Evolutionary conservation across 2,888 invertebrate genomes (phyloP), one percentile per base, ranked within the genome.

Genomic region (Junonia oenone): DNA sequence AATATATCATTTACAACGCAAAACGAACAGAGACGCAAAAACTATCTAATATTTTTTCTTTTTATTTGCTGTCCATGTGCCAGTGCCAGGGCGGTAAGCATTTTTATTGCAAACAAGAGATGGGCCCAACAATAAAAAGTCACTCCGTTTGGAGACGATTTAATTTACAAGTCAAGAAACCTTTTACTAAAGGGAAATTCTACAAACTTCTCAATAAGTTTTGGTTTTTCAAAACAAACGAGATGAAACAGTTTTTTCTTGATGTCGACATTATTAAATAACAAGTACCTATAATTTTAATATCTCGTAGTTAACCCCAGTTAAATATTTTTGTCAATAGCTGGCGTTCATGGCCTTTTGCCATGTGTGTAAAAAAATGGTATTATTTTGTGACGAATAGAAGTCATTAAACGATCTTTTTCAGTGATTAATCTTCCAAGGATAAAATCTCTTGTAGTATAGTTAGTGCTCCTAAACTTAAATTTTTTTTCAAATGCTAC

Each of bases 61-160:
- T 59, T 55, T 56, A 55, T 57, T 52, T 47, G 49, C 52, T 58
- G 59, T 55, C 59, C 46, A 57, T 46, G 51, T 58, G 60, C 45
- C 65, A 65, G 65, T 68, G 22, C 43, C 43, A 63, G 65, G 59
- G 50, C 46, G 50, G 33, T 55, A 55, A 51, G 46, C 51, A 51
- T 46, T 51, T 55, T 55, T 55, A 63, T 65, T 63, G 59, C 56
- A 51, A 31, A 63, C 53, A 40, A 38, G 43, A 49, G 48, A 54
- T 45, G 26, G 55, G 35, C 47, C 53, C 55, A 55, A 35, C 52
- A 59, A 62, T 49, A 60, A 55, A 61, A 59, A 63, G 60, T 62
- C 40, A 48, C 57, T 54, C 55, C 52, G 61, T 60, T 60, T 61
- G 52, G 56, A 56, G 50, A 47, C 45, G 51, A 56, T 56, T 63